Percentiles rank a stretch among this genome's conserved stretches.
phyloP scores from a whole-genome alignment of 2,113 vertebrate genomes.

The Leptodactylus fuscus region DNA sequence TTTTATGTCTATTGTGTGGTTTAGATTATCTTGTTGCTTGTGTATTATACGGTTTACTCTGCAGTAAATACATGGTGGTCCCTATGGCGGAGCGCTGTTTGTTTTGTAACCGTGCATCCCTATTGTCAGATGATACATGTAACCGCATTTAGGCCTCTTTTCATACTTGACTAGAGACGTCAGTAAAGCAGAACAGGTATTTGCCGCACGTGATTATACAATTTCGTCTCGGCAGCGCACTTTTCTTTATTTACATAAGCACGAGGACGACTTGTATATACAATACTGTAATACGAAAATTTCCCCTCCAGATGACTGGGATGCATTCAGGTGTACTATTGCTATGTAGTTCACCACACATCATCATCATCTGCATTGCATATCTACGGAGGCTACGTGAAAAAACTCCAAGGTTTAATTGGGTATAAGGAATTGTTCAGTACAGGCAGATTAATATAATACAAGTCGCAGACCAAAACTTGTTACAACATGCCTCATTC shows the following conservation, averaged over 20 bases:
- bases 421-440: too few species aligned
- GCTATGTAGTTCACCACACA: too few species aligned
- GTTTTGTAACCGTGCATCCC: neutral
- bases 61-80: neutral
- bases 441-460: neutral
- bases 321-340: too few species aligned
- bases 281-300: neutral
- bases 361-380: too few species aligned
- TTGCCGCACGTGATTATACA: neutral
- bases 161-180: conserved; percentile 1
- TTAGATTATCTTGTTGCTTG: neutral
- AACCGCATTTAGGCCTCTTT: neutral
- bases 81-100: neutral
- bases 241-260: neutral
- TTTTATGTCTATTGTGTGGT: neutral
- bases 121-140: conserved; percentile 35
- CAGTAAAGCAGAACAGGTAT: conserved; percentile 20
- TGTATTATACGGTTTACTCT: neutral
- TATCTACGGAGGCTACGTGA: too few species aligned
- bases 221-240: neutral
- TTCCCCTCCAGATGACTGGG: neutral
- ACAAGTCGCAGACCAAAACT: neutral
- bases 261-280: neutral
- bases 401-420: too few species aligned
- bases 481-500: neutral